Conservation (phyloP, 1,140 invertebrate genomes). For the Cydia fagiglandana region DNA sequence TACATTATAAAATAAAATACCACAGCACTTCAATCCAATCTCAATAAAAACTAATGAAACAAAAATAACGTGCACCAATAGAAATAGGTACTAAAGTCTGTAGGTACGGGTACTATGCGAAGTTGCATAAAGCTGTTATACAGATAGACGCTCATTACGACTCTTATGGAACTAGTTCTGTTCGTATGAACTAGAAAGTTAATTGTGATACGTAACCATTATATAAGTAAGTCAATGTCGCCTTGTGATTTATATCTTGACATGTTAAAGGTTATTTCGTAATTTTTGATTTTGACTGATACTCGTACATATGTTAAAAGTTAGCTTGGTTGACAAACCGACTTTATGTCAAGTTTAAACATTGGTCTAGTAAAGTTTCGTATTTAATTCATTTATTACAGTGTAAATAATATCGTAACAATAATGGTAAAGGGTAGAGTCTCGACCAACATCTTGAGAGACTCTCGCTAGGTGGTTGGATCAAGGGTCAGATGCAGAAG, state of each 20-base stretch:
- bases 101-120: neutral
- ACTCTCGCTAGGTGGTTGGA: no score
- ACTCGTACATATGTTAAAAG: no score
- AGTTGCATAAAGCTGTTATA: conserved; percentile 27
- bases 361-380: neutral
- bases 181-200: conserved; percentile 19
- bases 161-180: conserved; percentile 21
- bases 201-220: conserved; percentile 19
- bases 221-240: conserved; percentile 30
- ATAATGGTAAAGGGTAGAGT: no score
- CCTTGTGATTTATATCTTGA: conserved; percentile 19
- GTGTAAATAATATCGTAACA: no score
- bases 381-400: no score
- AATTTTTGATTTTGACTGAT: neutral
- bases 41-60: neutral
- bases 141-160: neutral
- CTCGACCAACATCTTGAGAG: no score
- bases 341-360: no score
- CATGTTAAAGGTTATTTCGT: neutral
- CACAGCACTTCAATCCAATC: neutral
- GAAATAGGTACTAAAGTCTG: neutral
- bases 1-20: no score
- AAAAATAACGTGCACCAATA: neutral
- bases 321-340: no score
- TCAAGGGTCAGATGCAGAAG: no score